Evolutionary conservation across 1,140 invertebrate genomes (phyloP).

Genomic region (Brachionus paranguensis): DNA sequence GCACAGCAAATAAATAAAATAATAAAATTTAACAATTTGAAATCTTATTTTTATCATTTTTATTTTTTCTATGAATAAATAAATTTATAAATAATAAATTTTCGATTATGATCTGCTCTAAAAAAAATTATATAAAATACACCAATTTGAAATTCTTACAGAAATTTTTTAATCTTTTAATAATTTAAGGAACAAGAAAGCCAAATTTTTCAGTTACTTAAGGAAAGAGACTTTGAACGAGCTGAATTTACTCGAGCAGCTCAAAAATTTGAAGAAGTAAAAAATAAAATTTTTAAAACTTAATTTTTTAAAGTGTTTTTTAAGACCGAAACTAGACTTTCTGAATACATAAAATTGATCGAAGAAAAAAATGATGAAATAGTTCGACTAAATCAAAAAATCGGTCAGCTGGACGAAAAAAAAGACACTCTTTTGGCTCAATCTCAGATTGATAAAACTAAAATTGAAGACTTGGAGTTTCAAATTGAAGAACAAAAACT

Average conservation of each 20-base stretch:
- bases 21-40: no score
- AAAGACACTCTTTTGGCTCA: conserved; percentile 55
- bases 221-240: conserved; percentile 79
- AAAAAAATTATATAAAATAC: no score
- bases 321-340: conserved; percentile 42
- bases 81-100: no score
- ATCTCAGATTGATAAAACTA: conserved; percentile 48
- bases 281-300: neutral
- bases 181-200: conserved; percentile 82
- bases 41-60: no score
- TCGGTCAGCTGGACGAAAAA: conserved; percentile 68
- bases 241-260: conserved; percentile 70
- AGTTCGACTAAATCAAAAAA: conserved; percentile 45
- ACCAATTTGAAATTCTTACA: no score
- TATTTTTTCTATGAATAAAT: no score
- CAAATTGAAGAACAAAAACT: conserved; percentile 77
- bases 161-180: no score
- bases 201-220: conserved; percentile 79
- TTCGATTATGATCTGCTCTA: no score
- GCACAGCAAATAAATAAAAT: no score
- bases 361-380: conserved; percentile 50
- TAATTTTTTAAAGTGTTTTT: neutral
- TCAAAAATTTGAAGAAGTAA: conserved; percentile 63
- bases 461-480: conserved; percentile 83
- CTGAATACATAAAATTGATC: conserved; percentile 59